These are phyloP conservation scores for Himantopus leucocephalus DNA, from an alignment of 2,113 vertebrate genomes.

Conservation along the genomic window DNA sequence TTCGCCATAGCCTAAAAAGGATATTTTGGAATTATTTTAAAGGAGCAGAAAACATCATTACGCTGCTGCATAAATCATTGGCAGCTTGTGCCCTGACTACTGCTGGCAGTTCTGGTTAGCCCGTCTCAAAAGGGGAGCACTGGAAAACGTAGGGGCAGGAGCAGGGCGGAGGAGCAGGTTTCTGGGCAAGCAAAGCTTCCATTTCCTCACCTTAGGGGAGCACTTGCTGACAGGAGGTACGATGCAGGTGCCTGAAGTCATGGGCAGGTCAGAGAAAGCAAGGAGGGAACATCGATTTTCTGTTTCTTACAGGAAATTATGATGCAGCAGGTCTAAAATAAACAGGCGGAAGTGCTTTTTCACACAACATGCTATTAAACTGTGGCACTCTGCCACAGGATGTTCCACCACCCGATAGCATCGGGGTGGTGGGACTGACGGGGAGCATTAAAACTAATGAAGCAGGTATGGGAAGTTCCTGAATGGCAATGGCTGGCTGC, in stretches of 20 bases:
- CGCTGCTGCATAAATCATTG: accelerated
- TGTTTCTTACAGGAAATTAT: constrained; percentile 9
- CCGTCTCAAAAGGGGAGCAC: not conserved
- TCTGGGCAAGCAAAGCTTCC: not conserved
- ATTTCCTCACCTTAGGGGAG: not conserved
- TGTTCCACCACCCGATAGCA: not conserved
- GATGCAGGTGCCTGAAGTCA: not conserved
- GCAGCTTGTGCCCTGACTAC: not conserved
- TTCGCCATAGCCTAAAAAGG: not conserved
- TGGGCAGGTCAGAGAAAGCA: not conserved
- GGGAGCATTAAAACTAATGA: not conserved
- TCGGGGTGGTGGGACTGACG: not conserved
- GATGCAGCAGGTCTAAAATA: constrained; percentile 30
- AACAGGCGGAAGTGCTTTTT: not conserved
- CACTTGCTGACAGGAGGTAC: not conserved
- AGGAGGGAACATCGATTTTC: not conserved
- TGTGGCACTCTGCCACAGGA: not conserved
- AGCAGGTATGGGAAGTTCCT: constrained; percentile 1
- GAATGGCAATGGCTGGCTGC: not conserved
- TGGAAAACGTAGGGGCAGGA: not conserved
- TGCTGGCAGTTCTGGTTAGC: not conserved
- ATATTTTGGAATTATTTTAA: not conserved
- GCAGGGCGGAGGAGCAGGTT: accelerated
- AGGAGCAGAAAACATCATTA: not conserved
- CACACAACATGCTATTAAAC: not conserved